phyloP scores from a whole-genome alignment of 2,113 vertebrate species.

The Tretioscincus oriximinensis region DNA sequence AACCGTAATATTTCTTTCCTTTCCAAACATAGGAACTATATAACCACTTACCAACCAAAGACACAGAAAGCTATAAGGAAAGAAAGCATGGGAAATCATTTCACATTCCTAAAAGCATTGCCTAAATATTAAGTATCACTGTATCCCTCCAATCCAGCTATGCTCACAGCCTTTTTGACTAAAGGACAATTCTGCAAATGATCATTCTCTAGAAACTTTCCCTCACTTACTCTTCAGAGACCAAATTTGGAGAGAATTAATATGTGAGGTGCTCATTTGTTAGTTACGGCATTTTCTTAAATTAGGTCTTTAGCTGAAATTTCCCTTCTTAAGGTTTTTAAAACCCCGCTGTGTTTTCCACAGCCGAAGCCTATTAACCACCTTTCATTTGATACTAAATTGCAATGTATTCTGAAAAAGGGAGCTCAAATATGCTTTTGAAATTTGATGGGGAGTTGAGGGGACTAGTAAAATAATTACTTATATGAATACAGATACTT shows the following conservation, averaged over 20 bases:
- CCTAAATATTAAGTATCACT: background rate
- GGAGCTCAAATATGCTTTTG: background rate
- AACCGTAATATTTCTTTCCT: accelerated
- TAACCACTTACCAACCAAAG: background rate
- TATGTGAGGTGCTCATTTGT: background rate
- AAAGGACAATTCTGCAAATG: background rate
- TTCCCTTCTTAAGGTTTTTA: slow-evolving; percentile 14
- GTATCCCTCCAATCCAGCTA: background rate
- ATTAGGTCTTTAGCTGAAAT: background rate
- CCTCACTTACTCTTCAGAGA: background rate
- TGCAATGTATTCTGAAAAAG: slow-evolving; percentile 15
- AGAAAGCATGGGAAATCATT: background rate
- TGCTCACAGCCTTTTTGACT: background rate
- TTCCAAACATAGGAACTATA: background rate
- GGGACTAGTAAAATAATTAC: background rate
- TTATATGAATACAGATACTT: background rate
- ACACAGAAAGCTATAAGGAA: background rate
- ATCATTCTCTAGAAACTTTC: background rate
- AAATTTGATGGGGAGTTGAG: background rate
- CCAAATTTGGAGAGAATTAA: slow-evolving; percentile 4
- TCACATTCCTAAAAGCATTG: background rate
- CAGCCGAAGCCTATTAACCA: background rate
- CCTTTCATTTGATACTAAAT: slow-evolving; percentile 17
- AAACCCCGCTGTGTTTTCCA: background rate
- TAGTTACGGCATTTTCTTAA: slow-evolving; percentile 39